Conservation (phyloP, 2,797 vertebrate genomes). For the Ammospiza maritima region DNA sequence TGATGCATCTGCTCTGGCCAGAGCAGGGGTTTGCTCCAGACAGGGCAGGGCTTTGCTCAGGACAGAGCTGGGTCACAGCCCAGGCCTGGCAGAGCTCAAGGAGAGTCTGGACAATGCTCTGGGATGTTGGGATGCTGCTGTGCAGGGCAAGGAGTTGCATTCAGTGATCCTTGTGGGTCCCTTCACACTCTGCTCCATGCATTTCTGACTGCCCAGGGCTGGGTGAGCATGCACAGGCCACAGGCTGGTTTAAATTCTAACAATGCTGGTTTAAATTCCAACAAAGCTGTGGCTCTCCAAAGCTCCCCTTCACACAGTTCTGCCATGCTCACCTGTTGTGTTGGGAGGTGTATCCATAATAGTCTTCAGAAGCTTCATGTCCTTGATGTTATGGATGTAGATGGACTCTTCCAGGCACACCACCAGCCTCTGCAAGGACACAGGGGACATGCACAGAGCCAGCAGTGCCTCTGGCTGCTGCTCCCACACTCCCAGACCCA, state of each 20-base stretch:
- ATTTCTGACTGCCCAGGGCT: neutral
- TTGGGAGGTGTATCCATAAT: slow-evolving; percentile 90
- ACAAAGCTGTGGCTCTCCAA: neutral
- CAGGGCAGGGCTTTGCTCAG: neutral
- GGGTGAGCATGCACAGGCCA: neutral
- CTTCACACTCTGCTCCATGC: neutral
- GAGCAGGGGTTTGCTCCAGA: neutral
- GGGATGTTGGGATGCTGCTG: neutral
- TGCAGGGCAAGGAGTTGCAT: neutral
- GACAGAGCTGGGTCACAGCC: neutral
- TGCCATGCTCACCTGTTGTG: slow-evolving; percentile 80
- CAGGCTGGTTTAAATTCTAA: neutral
- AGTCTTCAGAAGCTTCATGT: slow-evolving; percentile 95
- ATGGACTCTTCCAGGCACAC: slow-evolving; percentile 94
- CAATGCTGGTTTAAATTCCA: neutral
- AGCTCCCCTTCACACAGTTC: neutral
- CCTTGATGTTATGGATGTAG: slow-evolving; percentile 96
- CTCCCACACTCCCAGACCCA: neutral
- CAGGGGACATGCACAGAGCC: slow-evolving; percentile 4
- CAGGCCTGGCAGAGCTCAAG: neutral
- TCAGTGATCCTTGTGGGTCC: neutral
- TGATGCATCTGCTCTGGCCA: neutral
- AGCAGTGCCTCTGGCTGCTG: neutral
- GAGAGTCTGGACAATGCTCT: neutral
- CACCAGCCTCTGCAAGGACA: slow-evolving; percentile 86